Evolutionary conservation across 2,888 invertebrate genomes (phyloP).

Genomic region (Epicampocera succincta): DNA sequence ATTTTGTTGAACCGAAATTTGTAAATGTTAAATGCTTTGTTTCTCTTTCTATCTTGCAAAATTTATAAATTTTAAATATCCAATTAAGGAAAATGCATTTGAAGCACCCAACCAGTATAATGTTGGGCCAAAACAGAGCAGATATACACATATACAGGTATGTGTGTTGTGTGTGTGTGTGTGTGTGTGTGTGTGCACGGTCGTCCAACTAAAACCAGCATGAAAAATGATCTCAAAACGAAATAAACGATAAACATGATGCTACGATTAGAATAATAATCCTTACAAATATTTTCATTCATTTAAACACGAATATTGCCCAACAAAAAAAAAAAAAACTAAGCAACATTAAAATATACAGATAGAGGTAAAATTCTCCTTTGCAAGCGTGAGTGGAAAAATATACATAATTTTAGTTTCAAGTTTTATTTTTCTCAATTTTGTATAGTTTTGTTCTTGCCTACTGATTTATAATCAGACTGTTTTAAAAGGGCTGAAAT

Average conservation of each 20-base stretch:
- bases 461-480: constrained; percentile 57
- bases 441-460: background rate
- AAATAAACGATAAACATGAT: constrained; percentile 38
- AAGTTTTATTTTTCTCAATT: background rate
- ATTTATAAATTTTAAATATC: constrained; percentile 14
- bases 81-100: background rate
- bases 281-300: constrained; percentile 46
- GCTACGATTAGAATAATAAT: constrained; percentile 38
- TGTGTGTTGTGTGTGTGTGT: background rate
- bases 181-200: background rate
- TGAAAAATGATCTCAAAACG: constrained; percentile 41
- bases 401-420: constrained; percentile 31
- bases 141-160: no score
- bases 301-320: constrained; percentile 47
- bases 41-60: background rate
- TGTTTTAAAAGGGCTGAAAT: constrained; percentile 24
- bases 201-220: constrained; percentile 27
- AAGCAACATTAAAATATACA: constrained; percentile 21
- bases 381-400: constrained; percentile 21
- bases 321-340: constrained; percentile 18
- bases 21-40: background rate
- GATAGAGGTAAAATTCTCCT: constrained; percentile 3
- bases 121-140: background rate
- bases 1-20: constrained; percentile 11
- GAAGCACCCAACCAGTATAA: background rate